phyloP scores from a whole-genome alignment of 2,888 invertebrate species.

The Tachina lurida region DNA sequence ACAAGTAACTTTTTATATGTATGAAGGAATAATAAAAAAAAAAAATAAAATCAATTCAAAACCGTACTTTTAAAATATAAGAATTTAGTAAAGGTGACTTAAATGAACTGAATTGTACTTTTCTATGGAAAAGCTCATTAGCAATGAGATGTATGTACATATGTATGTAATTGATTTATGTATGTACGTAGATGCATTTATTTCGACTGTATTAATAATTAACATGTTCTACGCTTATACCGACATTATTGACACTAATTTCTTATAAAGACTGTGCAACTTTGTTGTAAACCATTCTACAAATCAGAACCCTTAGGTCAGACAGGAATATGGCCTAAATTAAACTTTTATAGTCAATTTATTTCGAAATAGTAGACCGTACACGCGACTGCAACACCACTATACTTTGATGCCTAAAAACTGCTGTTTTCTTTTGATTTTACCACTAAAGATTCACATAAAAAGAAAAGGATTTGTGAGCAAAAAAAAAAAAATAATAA shows the following conservation, averaged over 20 bases:
- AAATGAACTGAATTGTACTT: no score
- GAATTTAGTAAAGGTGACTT: no score
- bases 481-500: background rate
- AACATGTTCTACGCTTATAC: conserved; percentile 40
- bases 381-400: conserved; percentile 47
- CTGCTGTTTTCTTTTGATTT: background rate
- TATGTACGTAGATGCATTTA: no score
- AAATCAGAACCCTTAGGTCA: conserved; percentile 50
- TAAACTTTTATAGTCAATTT: conserved; percentile 65
- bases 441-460: background rate
- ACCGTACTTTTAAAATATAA: no score
- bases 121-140: no score
- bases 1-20: no score
- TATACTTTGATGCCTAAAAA: background rate
- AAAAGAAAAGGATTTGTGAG: background rate
- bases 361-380: conserved; percentile 46
- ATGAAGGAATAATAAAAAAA: no score
- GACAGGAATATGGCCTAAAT: conserved; percentile 62
- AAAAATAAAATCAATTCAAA: no score
- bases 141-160: no score
- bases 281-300: conserved; percentile 37
- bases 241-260: conserved; percentile 57
- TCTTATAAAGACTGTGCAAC: conserved; percentile 54
- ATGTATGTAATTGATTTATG: no score
- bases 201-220: conserved; percentile 4